Conservation (phyloP, 2,113 vertebrate genomes). For the Girardinichthys multiradiatus region DNA sequence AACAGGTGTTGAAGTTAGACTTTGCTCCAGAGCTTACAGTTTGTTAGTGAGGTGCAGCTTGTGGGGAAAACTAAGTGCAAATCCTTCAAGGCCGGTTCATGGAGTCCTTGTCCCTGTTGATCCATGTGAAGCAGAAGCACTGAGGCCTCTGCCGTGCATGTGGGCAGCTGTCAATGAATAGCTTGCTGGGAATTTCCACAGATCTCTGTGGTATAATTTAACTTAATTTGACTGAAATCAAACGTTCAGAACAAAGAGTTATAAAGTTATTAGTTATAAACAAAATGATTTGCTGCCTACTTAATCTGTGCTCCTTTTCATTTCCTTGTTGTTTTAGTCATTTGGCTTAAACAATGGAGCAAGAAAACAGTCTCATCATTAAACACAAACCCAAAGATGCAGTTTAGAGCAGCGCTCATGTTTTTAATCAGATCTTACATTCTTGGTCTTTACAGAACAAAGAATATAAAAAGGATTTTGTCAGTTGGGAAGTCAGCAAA, state of each 20-base stretch:
- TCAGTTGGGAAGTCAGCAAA: too few relatives aligned
- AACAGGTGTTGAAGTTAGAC: neutral
- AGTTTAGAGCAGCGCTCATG: neutral
- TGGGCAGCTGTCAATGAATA: conserved; percentile 70
- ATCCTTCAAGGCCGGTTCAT: conserved; percentile 8
- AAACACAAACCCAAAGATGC: neutral
- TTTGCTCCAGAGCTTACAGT: neutral
- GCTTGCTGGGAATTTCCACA: conserved; percentile 59
- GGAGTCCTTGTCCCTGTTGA: conserved; percentile 27
- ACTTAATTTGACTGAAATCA: conserved; percentile 24
- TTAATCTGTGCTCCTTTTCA: neutral
- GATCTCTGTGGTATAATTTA: conserved; percentile 32
- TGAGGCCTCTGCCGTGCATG: conserved; percentile 29
- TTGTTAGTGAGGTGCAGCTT: conserved; percentile 1
- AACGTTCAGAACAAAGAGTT: conserved; percentile 25
- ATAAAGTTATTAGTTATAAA: neutral
- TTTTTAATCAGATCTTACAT: neutral
- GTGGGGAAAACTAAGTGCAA: conserved; percentile 7
- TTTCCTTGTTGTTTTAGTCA: neutral
- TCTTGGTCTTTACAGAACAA: neutral
- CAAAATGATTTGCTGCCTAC: neutral
- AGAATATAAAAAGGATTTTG: neutral
- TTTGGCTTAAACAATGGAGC: neutral
- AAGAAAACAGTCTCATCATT: neutral
- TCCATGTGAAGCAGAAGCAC: conserved; percentile 6